A percentile compares a stretch with the other conserved stretches of the same genome.
phyloP scores from a whole-genome alignment of 64 coral and sea anemone species.

The Cladopsammia gracilis region DNA sequence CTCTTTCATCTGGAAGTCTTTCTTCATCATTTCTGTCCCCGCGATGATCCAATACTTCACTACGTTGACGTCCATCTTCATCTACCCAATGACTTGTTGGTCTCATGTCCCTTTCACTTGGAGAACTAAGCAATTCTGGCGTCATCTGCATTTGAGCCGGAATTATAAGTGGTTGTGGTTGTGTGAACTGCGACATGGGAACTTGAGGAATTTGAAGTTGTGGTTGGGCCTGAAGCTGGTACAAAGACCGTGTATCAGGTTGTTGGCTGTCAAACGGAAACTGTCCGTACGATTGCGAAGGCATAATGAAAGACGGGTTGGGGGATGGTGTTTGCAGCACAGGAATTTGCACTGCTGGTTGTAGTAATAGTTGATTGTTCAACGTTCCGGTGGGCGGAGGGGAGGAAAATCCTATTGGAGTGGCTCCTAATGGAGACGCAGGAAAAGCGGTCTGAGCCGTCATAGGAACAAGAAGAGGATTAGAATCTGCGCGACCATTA shows the following conservation, averaged over 20 bases:
- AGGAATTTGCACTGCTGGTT: constrained; percentile 37
- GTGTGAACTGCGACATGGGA: neutral
- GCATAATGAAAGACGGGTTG: neutral
- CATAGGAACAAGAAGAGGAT: constrained; percentile 7
- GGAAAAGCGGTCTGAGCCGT: constrained; percentile 5
- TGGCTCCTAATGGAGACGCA: neutral
- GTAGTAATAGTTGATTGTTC: neutral
- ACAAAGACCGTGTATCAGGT: constrained; percentile 13
- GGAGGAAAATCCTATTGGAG: neutral
- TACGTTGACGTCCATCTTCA: constrained; percentile 70
- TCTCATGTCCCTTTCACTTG: neutral
- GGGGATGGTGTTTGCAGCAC: constrained; percentile 19
- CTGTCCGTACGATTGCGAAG: neutral
- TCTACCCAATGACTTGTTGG: constrained; percentile 57
- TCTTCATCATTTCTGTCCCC: constrained; percentile 35
- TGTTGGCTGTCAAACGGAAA: constrained; percentile 17
- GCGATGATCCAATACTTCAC: constrained; percentile 71
- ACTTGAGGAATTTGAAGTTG: constrained; percentile 14
- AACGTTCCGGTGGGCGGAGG: neutral
- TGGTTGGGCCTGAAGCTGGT: constrained; percentile 22
- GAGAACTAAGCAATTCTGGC: neutral
- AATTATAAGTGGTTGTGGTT: constrained; percentile 7
- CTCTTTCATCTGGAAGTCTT: constrained; percentile 27
- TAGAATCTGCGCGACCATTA: neutral
- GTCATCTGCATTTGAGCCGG: constrained; percentile 6